Percentiles rank a stretch among this genome's conserved stretches.
These are phyloP conservation scores for Psilopogon haemacephalus DNA, from an alignment of 2,113 vertebrate species.

Conservation along the genomic window DNA sequence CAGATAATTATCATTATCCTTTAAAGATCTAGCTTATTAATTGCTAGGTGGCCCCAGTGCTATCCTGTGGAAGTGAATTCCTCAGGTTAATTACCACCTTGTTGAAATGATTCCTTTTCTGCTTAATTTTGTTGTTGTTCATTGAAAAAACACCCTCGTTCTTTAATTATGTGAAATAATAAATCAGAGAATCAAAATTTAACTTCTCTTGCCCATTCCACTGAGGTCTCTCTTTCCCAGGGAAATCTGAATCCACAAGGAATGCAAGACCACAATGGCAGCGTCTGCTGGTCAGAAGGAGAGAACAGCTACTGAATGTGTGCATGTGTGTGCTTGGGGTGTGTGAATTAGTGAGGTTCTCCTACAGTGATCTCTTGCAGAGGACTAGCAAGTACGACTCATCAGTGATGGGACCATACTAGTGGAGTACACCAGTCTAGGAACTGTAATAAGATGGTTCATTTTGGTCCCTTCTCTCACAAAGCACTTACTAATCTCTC, in stretches of 20 bases:
- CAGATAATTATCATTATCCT: slow-evolving; percentile 6
- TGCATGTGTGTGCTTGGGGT: neutral
- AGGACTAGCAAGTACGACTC: neutral
- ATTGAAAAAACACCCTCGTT: neutral
- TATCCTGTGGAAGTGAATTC: slow-evolving; percentile 24
- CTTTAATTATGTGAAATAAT: neutral
- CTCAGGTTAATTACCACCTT: neutral
- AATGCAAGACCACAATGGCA: neutral
- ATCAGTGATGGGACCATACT: neutral
- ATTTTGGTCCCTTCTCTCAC: neutral
- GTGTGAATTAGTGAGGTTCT: neutral
- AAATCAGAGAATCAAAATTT: slow-evolving; percentile 12
- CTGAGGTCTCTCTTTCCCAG: neutral
- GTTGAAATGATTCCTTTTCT: slow-evolving; percentile 2
- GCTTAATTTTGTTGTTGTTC: slow-evolving; percentile 40
- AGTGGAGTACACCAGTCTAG: neutral
- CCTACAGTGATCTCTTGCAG: neutral
- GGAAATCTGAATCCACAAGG: slow-evolving; percentile 37
- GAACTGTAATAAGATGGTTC: neutral
- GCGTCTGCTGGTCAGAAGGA: neutral
- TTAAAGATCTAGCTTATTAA: neutral
- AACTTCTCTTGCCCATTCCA: neutral
- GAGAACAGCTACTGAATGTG: neutral
- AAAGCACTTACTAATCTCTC: neutral
- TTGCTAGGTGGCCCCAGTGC: neutral